phyloP scores from a whole-genome alignment of 1,140 invertebrate genomes.

The Capitella teleta region DNA sequence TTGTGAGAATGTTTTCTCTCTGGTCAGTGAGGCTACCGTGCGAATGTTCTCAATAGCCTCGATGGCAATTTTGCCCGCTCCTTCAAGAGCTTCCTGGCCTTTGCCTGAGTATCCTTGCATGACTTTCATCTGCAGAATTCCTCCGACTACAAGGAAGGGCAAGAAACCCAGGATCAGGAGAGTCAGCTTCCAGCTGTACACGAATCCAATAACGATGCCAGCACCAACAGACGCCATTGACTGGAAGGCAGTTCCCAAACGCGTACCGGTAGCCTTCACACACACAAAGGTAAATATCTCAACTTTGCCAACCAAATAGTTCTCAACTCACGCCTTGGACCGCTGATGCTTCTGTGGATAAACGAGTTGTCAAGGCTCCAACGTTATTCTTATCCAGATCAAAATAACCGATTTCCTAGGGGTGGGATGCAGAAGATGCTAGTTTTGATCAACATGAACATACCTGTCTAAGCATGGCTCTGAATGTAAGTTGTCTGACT shows the following conservation, averaged over 20 bases:
- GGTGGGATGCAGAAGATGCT: conserved; percentile 20
- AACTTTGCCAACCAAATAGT: background rate
- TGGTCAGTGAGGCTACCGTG: conserved; percentile 42
- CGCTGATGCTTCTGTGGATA: conserved; percentile 47
- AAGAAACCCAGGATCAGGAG: conserved; percentile 65
- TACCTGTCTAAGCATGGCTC: conserved; percentile 43
- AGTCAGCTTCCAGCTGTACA: conserved; percentile 71
- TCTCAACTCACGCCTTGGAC: conserved; percentile 41
- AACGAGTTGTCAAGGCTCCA: conserved; percentile 45
- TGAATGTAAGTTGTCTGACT: conserved; percentile 41
- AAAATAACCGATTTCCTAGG: conserved; percentile 47
- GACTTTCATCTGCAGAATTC: conserved; percentile 59
- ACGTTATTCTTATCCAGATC: conserved; percentile 45
- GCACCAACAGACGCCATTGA: conserved; percentile 44
- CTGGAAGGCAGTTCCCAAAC: conserved; percentile 42
- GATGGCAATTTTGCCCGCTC: conserved; percentile 30
- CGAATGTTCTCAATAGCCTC: conserved; percentile 44
- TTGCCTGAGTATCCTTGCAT: conserved; percentile 49
- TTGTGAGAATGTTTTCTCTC: conserved; percentile 34
- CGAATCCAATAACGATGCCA: conserved; percentile 61
- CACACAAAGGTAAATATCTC: too few species aligned
- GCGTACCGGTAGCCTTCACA: conserved; percentile 42
- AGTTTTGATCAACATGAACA: background rate
- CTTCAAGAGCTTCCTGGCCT: conserved; percentile 9
- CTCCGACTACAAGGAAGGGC: conserved; percentile 59